These are phyloP conservation scores for Caenorhabditis sinica DNA, from an alignment of 2,888 invertebrate genomes.

Conservation along the genomic window DNA sequence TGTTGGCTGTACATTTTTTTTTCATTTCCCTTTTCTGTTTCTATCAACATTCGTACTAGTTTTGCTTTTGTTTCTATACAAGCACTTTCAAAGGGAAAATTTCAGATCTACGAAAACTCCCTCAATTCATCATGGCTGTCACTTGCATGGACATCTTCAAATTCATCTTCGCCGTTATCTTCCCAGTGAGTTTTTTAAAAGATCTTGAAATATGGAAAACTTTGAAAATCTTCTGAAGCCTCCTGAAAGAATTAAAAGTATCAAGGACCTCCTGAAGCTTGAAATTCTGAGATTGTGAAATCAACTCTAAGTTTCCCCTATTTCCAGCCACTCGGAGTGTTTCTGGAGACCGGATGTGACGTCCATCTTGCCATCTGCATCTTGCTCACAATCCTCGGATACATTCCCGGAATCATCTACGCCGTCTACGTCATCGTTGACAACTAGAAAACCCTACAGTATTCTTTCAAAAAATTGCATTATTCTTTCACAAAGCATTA, in stretches of 20 bases:
- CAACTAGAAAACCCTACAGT: constrained; percentile 21
- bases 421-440: constrained; percentile 61
- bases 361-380: constrained; percentile 75
- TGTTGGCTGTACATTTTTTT: not conserved
- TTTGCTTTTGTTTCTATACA: not conserved
- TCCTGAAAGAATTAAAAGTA: too few relatives aligned
- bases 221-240: too few relatives aligned
- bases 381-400: constrained; percentile 76
- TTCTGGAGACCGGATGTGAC: constrained; percentile 75
- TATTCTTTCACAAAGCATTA: not conserved
- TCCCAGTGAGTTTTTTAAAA: constrained; percentile 62
- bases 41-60: not conserved
- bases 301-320: not conserved
- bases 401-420: constrained; percentile 76
- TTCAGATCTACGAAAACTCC: not conserved
- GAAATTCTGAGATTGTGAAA: not conserved
- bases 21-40: not conserved
- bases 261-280: not conserved
- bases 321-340: constrained; percentile 76
- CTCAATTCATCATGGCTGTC: constrained; percentile 58
- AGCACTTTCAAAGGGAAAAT: not conserved
- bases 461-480: not conserved
- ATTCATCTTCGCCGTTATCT: constrained; percentile 69
- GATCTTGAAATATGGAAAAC: too few relatives aligned
- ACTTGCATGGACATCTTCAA: constrained; percentile 72